Evolutionary conservation across 1,140 invertebrate genomes (phyloP).

Genomic region (Popillia japonica): DNA sequence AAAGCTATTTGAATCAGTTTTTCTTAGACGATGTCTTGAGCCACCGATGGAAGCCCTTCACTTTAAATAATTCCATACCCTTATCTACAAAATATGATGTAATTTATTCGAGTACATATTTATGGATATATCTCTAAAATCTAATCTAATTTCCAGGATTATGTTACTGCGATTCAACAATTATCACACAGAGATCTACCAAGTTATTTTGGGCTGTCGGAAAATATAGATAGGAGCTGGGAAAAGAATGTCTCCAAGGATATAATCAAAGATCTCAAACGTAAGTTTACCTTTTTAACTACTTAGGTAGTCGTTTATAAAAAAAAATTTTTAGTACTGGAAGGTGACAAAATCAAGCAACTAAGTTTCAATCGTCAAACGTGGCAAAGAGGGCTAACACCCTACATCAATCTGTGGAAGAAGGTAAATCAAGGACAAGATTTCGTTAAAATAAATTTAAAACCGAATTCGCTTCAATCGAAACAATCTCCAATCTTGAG

Average conservation of each 20-base stretch:
- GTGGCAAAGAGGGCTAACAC: slow-evolving; percentile 71
- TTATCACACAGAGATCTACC: slow-evolving; percentile 75
- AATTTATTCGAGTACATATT: slow-evolving; percentile 45
- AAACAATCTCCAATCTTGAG: slow-evolving; percentile 62
- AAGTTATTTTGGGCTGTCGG: slow-evolving; percentile 79
- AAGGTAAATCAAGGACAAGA: slow-evolving; percentile 68
- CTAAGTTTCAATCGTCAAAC: slow-evolving; percentile 59
- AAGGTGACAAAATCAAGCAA: slow-evolving; percentile 49
- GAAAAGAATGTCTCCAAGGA: slow-evolving; percentile 73
- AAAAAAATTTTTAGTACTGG: slow-evolving; percentile 50
- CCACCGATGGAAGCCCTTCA: slow-evolving; percentile 67
- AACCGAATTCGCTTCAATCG: slow-evolving; percentile 52
- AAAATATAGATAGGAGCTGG: slow-evolving; percentile 82
- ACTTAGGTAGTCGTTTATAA: no score
- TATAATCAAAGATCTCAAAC: slow-evolving; percentile 73
- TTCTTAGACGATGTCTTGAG: slow-evolving; percentile 71
- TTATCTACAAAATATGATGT: slow-evolving; percentile 65
- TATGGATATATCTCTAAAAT: background rate
- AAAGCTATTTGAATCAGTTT: slow-evolving; percentile 77
- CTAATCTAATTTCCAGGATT: slow-evolving; percentile 64
- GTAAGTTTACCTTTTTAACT: no score
- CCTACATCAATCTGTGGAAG: slow-evolving; percentile 79
- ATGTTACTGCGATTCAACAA: slow-evolving; percentile 67
- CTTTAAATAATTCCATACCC: slow-evolving; percentile 63
- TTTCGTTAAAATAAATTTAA: slow-evolving; percentile 56